Conservation (phyloP, 2,888 invertebrate genomes). For the Acleris emargana region DNA sequence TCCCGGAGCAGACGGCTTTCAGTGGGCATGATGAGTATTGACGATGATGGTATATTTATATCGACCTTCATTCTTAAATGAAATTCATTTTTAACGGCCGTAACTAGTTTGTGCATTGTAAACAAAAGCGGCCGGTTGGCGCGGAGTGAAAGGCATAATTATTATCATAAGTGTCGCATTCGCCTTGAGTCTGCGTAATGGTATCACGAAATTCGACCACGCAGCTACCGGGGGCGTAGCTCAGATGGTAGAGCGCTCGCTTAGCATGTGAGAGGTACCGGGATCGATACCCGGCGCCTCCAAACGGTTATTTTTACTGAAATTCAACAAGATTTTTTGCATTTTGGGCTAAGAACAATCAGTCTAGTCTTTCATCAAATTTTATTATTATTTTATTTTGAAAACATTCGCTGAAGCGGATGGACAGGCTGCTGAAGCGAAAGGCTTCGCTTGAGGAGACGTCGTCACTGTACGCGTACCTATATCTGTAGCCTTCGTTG, state of each 20-base stretch:
- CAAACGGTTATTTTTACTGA: constrained; percentile 47
- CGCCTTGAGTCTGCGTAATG: background rate
- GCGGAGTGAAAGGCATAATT: constrained; percentile 14
- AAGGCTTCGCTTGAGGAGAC: background rate
- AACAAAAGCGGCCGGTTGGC: background rate
- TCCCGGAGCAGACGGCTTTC: no score
- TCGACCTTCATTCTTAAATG: background rate
- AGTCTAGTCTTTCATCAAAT: no score
- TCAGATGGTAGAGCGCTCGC: constrained; percentile 84
- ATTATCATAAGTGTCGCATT: no score
- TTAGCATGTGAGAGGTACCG: constrained; percentile 83
- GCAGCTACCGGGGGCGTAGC: constrained; percentile 72
- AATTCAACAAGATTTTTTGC: no score
- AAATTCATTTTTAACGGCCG: background rate
- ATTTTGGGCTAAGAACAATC: no score
- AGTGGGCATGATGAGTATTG: no score
- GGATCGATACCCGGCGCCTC: constrained; percentile 83
- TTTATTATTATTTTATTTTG: no score
- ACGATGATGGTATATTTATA: background rate
- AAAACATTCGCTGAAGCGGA: background rate
- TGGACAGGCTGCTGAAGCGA: background rate
- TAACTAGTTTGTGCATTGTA: background rate
- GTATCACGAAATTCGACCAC: constrained; percentile 13
- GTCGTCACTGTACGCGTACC: background rate
- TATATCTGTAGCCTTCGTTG: background rate